Evolutionary conservation across 2,797 vertebrate species (phyloP), one percentile per base, ranked within the genome.

Genomic region (Xyrichtys novacula): DNA sequence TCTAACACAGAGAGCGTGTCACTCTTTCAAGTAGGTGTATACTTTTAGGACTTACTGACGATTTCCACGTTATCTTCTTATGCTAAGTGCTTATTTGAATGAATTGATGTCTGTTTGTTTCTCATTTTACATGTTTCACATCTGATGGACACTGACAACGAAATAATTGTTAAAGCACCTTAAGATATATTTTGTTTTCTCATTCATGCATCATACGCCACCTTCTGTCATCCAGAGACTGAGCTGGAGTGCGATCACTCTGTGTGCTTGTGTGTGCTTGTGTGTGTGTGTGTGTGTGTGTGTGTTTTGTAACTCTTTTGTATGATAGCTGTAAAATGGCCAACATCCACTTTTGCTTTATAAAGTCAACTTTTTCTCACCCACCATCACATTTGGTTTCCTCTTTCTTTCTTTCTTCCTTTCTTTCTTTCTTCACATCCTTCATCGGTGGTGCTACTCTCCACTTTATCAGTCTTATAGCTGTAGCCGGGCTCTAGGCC

Each of bases 221-320:
- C 87, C 56, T 58, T 50, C 50, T 54, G 25, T 77, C 74, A 81
- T 74, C 76, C 77, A 81, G 82, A 49, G 17, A 47, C 64, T 86
- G 70, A 68, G 71, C 69, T 46, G 59, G 67, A 53, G 80, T 86
- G 80, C 76, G 69, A 65, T 62, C 80, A 79, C 78, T 36, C 15
- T 54, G 34, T 28, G 29, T 48, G 44, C 19, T 57, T 43, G 80
- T 90, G 85, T 28, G 31, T 74, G 57, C 65, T 81, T 91, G 85
- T 88, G 65, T 91, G 90, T 87, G 92, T 94, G 40, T 96, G 31
- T 74, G 57, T 68, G 83, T 91, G 85, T 88, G 65, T 91, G 90
- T 87, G 92, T 94, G 44, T 96, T 96, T 90, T 96, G 94, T 95
- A 95, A 90, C 94, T 89, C 82, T 95, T 93, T 95, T 96, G 96